phyloP scores from a whole-genome alignment of 1,140 invertebrate species.

The Chironomus tepperi region DNA sequence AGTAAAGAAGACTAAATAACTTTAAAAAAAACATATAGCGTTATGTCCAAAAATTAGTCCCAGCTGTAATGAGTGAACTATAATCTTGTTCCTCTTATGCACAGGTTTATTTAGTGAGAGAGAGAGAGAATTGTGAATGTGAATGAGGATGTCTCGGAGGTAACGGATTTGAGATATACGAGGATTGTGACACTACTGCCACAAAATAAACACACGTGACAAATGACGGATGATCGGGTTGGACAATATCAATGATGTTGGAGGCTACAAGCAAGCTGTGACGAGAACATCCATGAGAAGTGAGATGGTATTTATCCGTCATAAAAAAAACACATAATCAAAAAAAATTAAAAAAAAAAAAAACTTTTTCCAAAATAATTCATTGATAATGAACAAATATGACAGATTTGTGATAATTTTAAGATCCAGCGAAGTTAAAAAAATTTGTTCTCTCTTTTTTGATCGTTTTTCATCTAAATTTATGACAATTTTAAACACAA shows the following conservation, averaged over 20 bases:
- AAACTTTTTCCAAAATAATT: neutral
- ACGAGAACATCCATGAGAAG: neutral
- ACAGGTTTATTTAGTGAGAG: conserved; percentile 31
- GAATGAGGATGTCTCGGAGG: conserved; percentile 31
- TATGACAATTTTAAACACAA: no score
- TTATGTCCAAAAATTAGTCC: neutral
- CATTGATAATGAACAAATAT: no score
- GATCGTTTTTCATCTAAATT: no score
- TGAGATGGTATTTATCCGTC: conserved; percentile 25
- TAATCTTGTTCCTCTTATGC: conserved; percentile 42
- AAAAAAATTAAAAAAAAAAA: conserved; percentile 23
- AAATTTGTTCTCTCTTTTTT: no score
- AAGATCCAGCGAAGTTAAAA: no score
- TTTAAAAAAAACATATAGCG: neutral
- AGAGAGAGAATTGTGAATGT: conserved; percentile 30
- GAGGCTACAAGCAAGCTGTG: neutral
- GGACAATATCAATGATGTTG: neutral
- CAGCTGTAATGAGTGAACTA: conserved; percentile 39
- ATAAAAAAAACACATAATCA: conserved; percentile 20
- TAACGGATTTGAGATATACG: conserved; percentile 19
- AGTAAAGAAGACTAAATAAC: neutral
- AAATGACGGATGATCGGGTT: neutral
- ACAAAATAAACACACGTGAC: neutral
- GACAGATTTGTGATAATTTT: no score
- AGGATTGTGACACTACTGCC: no score